Conservation (phyloP, 2,113 vertebrate genomes). For the Platycercus adscitus region DNA sequence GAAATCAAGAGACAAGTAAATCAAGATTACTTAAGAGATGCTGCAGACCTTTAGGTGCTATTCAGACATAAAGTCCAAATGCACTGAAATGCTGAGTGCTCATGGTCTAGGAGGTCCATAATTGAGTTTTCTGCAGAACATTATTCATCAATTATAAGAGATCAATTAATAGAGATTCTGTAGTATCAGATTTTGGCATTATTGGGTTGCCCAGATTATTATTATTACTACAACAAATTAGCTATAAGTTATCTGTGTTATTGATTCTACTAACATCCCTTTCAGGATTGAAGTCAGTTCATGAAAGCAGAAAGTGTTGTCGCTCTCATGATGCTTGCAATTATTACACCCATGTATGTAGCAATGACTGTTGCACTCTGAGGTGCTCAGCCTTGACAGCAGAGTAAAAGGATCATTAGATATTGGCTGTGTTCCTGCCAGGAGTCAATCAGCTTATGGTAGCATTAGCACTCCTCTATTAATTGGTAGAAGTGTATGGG, state of each 20-base stretch:
- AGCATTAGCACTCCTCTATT: background rate
- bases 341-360: background rate
- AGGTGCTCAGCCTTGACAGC: background rate
- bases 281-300: background rate
- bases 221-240: background rate
- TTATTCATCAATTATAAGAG: background rate
- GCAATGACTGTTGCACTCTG: background rate
- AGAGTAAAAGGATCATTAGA: background rate
- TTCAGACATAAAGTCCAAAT: background rate
- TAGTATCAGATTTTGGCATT: background rate
- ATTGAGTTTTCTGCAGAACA: background rate
- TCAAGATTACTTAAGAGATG: background rate
- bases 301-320: background rate
- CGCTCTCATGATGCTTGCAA: background rate
- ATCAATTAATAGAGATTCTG: background rate
- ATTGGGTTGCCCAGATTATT: background rate
- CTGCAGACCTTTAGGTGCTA: background rate
- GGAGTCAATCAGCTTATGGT: background rate
- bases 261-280: background rate
- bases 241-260: background rate
- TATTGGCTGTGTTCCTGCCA: background rate
- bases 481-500: background rate
- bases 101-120: background rate
- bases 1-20: background rate
- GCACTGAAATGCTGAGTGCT: background rate